These are phyloP conservation scores for Lepisosteus osseus DNA, from an alignment of 2,113 vertebrate species.

Conservation along the genomic window DNA sequence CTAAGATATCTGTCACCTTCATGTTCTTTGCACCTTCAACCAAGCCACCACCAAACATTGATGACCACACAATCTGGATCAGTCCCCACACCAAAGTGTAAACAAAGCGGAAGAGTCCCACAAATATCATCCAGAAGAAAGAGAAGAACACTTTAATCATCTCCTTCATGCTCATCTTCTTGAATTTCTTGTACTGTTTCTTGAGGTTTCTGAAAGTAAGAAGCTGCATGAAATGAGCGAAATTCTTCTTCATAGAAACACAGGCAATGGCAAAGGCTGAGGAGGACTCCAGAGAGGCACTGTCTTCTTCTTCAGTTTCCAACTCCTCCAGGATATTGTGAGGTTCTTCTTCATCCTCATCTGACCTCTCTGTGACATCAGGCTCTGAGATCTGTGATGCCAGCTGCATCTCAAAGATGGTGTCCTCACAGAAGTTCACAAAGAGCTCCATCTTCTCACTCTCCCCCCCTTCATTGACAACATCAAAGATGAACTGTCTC, in stretches of 20 bases:
- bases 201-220: slow-evolving; percentile 81
- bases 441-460: slow-evolving; percentile 99
- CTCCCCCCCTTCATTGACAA: slow-evolving; percentile 95
- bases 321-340: slow-evolving; percentile 62
- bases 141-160: slow-evolving; percentile 82
- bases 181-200: slow-evolving; percentile 81
- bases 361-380: slow-evolving; percentile 74
- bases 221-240: slow-evolving; percentile 70
- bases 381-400: slow-evolving; percentile 94
- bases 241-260: slow-evolving; percentile 74
- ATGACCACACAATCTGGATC: slow-evolving; percentile 90
- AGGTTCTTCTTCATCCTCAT: slow-evolving; percentile 74
- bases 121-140: slow-evolving; percentile 87
- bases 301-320: slow-evolving; percentile 75
- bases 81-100: slow-evolving; percentile 83
- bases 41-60: slow-evolving; percentile 91
- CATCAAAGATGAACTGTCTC: slow-evolving; percentile 97
- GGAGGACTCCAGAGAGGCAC: slow-evolving; percentile 70
- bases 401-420: slow-evolving; percentile 97
- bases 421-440: slow-evolving; percentile 98
- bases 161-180: slow-evolving; percentile 86
- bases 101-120: slow-evolving; percentile 77
- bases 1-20: slow-evolving; percentile 94
- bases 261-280: slow-evolving; percentile 87
- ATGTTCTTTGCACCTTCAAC: slow-evolving; percentile 97